These are phyloP conservation scores for Charaxes varanes DNA, from an alignment of 1,140 invertebrate genomes.

Conservation along the genomic window DNA sequence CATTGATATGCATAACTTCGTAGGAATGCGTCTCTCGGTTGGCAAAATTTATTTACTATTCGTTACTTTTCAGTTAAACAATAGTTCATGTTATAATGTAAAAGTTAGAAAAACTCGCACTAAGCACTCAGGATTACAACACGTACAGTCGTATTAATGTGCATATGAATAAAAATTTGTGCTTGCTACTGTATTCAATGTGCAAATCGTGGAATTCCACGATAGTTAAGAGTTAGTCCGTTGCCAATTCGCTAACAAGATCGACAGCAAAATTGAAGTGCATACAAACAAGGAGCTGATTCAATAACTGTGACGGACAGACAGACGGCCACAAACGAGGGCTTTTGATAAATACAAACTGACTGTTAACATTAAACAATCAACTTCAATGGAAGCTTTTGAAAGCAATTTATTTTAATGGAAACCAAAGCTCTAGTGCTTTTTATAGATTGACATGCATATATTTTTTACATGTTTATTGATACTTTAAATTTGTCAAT, in stretches of 20 bases:
- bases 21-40: too few relatives aligned
- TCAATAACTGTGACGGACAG: conserved; percentile 25
- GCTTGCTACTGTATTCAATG: too few relatives aligned
- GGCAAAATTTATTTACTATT: too few relatives aligned
- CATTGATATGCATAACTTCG: too few relatives aligned
- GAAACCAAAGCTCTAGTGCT: too few relatives aligned
- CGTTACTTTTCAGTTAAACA: too few relatives aligned
- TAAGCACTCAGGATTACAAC: too few relatives aligned
- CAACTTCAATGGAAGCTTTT: conserved; percentile 9
- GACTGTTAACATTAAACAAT: conserved; percentile 11
- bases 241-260: conserved; percentile 34
- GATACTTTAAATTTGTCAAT: background rate
- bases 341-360: conserved; percentile 9
- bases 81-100: too few relatives aligned
- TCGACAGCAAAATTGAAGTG: conserved; percentile 35
- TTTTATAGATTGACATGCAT: background rate
- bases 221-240: conserved; percentile 11
- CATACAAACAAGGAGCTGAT: conserved; percentile 26
- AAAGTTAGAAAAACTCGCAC: too few relatives aligned
- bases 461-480: background rate
- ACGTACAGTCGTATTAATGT: too few relatives aligned
- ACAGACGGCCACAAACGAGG: conserved; percentile 6
- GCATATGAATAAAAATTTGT: too few relatives aligned
- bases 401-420: conserved; percentile 7
- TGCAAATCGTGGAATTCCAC: conserved; percentile 10